A percentile compares a stretch with the other conserved stretches of the same genome.
Evolutionary conservation across 1,140 invertebrate genomes (phyloP).

Genomic region (Laupala kohalensis): DNA sequence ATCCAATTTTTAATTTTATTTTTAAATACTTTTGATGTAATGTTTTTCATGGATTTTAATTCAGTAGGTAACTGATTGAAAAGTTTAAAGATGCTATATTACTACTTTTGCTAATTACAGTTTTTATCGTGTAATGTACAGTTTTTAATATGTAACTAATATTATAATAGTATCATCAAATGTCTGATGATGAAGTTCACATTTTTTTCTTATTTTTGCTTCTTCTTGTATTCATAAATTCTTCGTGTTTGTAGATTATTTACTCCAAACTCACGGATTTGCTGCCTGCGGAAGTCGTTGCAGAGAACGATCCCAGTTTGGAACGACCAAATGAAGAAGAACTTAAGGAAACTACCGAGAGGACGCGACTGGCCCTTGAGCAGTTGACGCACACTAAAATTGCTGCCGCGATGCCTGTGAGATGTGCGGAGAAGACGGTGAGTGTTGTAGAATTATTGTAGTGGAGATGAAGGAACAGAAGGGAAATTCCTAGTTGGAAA

Average conservation of each 20-base stretch:
- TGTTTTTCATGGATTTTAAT: too few relatives aligned
- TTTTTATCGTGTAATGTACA: not conserved
- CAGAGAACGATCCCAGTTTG: constrained; percentile 79
- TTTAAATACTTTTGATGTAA: too few relatives aligned
- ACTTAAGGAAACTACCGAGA: constrained; percentile 74
- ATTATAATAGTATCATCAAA: too few relatives aligned
- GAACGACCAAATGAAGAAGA: constrained; percentile 77
- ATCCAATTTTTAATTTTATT: too few relatives aligned
- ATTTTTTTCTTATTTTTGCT: too few relatives aligned
- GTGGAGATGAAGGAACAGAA: too few relatives aligned
- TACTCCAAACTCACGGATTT: constrained; percentile 92
- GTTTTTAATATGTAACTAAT: too few relatives aligned
- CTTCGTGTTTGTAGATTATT: constrained; percentile 53
- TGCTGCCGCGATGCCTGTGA: constrained; percentile 84
- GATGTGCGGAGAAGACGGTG: constrained; percentile 71
- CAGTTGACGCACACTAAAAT: constrained; percentile 82
- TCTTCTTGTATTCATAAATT: constrained; percentile 10
- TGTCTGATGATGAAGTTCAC: too few relatives aligned
- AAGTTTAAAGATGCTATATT: too few relatives aligned
- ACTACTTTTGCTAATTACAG: not conserved
- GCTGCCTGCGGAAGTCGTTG: constrained; percentile 81
- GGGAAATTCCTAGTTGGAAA: too few relatives aligned
- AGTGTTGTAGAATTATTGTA: constrained; percentile 18
- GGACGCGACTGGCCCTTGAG: constrained; percentile 67
- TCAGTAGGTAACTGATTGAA: too few relatives aligned